Base-by-base conservation (phyloP, 2,888 invertebrate genomes). In the Drosophila neonasuta region DNA sequence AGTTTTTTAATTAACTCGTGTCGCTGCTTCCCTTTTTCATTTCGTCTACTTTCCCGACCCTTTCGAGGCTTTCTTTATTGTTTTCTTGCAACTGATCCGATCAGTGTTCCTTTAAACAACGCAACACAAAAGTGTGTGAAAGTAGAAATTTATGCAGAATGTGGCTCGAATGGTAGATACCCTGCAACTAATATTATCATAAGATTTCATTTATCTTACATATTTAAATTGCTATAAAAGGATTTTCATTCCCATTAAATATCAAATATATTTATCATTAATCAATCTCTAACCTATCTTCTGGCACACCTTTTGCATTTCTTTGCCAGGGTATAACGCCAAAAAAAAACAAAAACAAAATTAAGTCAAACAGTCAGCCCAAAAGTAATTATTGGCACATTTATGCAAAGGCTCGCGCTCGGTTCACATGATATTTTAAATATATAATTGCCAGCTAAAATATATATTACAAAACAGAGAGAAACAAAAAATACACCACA, bases 341-440 rank as follows among this genome's bases (percentile, higher is more conserved):
- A 20, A 20, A 3, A 20, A 20, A 15, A 3, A 20, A 20, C 3
- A 20, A 51, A 55, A n/a, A n/a, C n/a, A 61, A 54, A 42, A 29
- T 5, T 45, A 57, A 55, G 55, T 73, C 71, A 68, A 74, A 68
- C 71, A 77, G 62, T 59, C 62, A 58, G 68, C 42, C 64, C 79
- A 32, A 81, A 83, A 76, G 79, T 82, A 83, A 82, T 82, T 82
- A 82, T 82, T 83, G 81, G 81, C 83, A 81, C 83, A 83, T 83
- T 82, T 82, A 82, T 83, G 81, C 83, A 81, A 62, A 57, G 74
- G 68, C 83, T 79, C 75, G 80, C 42, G 49, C 63, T 29, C 62
- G 55, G 20, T 67, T 62, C 77, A 70, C 70, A 72, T 74, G 71
- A 79, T 79, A 82, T 80, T 77, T 82, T 71, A 71, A 77, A 74